Evolutionary conservation across 2,113 vertebrate species (phyloP).

Genomic region (Hypanus sabinus): DNA sequence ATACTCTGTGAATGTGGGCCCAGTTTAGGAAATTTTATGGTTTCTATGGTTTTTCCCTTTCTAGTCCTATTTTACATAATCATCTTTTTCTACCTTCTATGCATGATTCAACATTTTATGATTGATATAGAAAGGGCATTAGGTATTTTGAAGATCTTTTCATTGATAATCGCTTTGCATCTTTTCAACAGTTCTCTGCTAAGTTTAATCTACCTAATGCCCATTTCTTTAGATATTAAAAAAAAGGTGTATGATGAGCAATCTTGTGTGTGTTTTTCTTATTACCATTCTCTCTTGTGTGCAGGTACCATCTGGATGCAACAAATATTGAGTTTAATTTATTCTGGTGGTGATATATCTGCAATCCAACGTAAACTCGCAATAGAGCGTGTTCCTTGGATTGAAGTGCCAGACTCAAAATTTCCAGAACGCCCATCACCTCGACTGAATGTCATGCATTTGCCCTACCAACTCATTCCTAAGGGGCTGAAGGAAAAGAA

Average conservation of each 20-base stretch:
- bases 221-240: too few species aligned
- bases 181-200: too few species aligned
- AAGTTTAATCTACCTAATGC: too few species aligned
- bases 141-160: too few species aligned
- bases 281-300: neutral
- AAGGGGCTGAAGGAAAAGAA: slow-evolving; percentile 47
- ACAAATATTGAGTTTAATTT: slow-evolving; percentile 53
- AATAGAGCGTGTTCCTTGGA: slow-evolving; percentile 38
- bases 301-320: slow-evolving; percentile 54
- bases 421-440: slow-evolving; percentile 38
- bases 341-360: slow-evolving; percentile 47
- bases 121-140: too few species aligned
- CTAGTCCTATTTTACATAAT: too few species aligned
- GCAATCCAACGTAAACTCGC: slow-evolving; percentile 37
- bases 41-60: too few species aligned
- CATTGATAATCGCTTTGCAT: too few species aligned
- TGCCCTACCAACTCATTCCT: slow-evolving; percentile 51
- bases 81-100: too few species aligned
- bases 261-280: neutral
- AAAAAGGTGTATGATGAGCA: neutral
- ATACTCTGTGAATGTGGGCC: too few species aligned
- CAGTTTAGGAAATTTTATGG: too few species aligned
- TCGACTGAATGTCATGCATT: slow-evolving; percentile 46
- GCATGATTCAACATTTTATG: too few species aligned
- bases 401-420: neutral